A percentile compares a stretch with the other conserved stretches of the same genome.
Evolutionary conservation across 2,113 vertebrate genomes (phyloP).

Genomic region (Procapra przewalskii): DNA sequence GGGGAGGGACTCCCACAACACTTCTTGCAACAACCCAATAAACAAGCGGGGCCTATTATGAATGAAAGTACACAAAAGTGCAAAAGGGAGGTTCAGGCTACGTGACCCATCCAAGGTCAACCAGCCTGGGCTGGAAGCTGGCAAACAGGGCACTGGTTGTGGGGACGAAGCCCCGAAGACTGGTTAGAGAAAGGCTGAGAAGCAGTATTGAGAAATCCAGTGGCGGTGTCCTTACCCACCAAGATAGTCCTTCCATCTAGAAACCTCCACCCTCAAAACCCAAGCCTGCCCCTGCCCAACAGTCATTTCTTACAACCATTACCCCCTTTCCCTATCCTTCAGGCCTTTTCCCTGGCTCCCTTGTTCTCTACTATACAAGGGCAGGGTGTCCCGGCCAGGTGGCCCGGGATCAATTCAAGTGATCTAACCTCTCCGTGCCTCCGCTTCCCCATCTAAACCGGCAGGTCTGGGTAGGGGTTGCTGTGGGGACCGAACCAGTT

Average conservation of each 20-base stretch:
- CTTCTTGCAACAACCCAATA: background rate
- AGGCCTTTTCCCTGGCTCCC: background rate
- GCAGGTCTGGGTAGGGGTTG: background rate
- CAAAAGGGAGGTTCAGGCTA: background rate
- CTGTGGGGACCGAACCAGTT: background rate
- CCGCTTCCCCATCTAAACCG: background rate
- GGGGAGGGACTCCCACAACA: background rate
- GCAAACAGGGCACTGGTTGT: background rate
- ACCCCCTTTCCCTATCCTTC: background rate
- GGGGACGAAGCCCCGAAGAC: background rate
- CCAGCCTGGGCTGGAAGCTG: background rate
- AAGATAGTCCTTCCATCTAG: background rate
- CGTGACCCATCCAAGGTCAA: slow-evolving; percentile 21
- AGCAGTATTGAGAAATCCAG: background rate
- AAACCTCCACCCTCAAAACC: background rate
- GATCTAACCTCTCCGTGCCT: background rate
- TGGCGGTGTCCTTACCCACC: background rate
- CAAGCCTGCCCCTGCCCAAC: background rate
- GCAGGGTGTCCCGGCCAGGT: background rate
- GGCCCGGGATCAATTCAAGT: background rate
- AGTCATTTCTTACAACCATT: background rate
- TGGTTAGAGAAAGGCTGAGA: background rate
- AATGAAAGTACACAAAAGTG: background rate
- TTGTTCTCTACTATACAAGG: background rate
- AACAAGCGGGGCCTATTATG: background rate